Evolutionary conservation across 2,888 invertebrate genomes (phyloP).

Genomic region (Lasius platythorax): DNA sequence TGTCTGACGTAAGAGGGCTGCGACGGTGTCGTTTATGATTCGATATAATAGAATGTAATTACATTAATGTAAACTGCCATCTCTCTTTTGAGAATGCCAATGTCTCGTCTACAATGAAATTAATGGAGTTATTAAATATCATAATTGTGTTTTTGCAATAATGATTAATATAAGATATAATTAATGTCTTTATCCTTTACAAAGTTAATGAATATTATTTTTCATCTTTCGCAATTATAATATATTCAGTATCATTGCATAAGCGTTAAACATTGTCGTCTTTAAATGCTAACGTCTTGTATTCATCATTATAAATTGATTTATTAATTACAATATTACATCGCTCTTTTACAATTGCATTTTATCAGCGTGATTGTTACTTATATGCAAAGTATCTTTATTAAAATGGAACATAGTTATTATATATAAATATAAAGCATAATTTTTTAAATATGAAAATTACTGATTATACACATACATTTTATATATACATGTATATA

Average conservation of each 20-base stretch:
- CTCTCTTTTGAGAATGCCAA: neutral
- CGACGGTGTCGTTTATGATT: constrained; percentile 10
- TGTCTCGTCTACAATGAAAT: neutral
- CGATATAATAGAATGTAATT: constrained; percentile 40
- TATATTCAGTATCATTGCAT: neutral
- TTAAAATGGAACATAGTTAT: constrained; percentile 17
- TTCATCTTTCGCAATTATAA: constrained; percentile 20
- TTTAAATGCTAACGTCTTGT: constrained; percentile 1
- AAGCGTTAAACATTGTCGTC: neutral
- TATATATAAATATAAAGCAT: neutral
- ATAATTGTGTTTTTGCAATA: constrained; percentile 24
- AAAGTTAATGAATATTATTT: constrained; percentile 26
- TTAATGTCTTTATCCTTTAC: constrained; percentile 17
- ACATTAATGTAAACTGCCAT: constrained; percentile 34
- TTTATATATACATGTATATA: no score
- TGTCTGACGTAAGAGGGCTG: constrained; percentile 39
- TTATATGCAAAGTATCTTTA: neutral
- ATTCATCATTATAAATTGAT: neutral
- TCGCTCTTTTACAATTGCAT: neutral
- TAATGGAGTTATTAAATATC: constrained; percentile 47
- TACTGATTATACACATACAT: neutral
- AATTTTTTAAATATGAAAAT: neutral
- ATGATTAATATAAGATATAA: constrained; percentile 1
- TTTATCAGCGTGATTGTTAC: neutral
- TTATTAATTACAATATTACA: constrained; percentile 3